These are phyloP conservation scores for Lithobates pipiens DNA, from an alignment of 2,797 vertebrate genomes.

Conservation along the genomic window DNA sequence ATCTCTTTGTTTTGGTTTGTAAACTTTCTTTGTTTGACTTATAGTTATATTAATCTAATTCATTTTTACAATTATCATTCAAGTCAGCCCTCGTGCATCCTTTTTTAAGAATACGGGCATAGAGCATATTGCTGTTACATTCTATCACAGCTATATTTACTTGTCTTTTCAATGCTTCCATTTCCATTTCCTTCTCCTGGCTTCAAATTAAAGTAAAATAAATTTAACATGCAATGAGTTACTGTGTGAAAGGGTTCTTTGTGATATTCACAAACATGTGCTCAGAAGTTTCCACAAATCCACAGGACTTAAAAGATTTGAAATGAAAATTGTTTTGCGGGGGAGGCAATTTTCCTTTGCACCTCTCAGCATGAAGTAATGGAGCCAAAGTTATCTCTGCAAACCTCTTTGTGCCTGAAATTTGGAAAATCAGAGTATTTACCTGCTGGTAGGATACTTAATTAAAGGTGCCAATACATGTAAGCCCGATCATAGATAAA, in stretches of 20 bases:
- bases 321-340: not conserved
- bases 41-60: no score
- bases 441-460: not conserved
- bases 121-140: not conserved
- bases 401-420: not conserved
- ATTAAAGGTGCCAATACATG: not conserved
- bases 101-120: not conserved
- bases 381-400: not conserved
- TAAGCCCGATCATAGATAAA: not conserved
- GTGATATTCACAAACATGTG: constrained; percentile 5
- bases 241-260: constrained; percentile 5
- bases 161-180: not conserved
- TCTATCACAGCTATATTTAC: not conserved
- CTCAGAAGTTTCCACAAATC: constrained; percentile 16
- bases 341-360: not conserved
- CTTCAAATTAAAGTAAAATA: constrained; percentile 20
- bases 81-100: not conserved
- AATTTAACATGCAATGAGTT: not conserved
- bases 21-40: not conserved
- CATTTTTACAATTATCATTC: not conserved
- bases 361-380: not conserved
- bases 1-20: not conserved
- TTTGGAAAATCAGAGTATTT: not conserved
- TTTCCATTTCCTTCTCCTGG: constrained; percentile 19
- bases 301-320: constrained; percentile 13